Percentiles rank a stretch among this genome's conserved stretches.
Evolutionary conservation across 2,797 vertebrate genomes (phyloP).

Genomic region (Psittacula echo): DNA sequence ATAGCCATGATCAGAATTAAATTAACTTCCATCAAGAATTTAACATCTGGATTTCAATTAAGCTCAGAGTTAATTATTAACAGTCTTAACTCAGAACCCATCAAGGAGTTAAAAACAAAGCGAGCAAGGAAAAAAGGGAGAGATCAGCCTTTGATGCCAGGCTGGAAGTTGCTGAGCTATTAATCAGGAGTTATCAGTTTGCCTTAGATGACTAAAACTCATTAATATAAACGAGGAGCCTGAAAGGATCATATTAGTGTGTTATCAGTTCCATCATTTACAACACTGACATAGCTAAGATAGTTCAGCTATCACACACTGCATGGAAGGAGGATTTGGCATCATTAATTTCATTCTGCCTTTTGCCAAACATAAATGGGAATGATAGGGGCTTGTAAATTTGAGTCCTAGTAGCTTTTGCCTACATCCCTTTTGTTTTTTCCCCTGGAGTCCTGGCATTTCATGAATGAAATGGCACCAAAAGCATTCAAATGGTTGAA

Average conservation of each 20-base stretch:
- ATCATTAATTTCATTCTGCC: conserved; percentile 66
- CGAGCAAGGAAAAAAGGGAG: neutral
- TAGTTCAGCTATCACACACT: conserved; percentile 36
- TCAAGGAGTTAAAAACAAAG: conserved; percentile 36
- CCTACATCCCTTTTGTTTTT: neutral
- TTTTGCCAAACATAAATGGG: conserved; percentile 58
- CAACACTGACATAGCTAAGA: conserved; percentile 56
- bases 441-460: neutral
- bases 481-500: conserved; percentile 32
- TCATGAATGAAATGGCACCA: conserved; percentile 40
- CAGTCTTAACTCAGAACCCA: conserved; percentile 63
- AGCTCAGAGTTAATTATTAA: conserved; percentile 72
- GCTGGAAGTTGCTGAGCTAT: conserved; percentile 69
- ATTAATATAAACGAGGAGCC: conserved; percentile 78
- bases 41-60: conserved; percentile 76
- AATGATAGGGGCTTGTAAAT: conserved; percentile 27
- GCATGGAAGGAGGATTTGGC: conserved; percentile 49
- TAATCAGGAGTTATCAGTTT: conserved; percentile 77
- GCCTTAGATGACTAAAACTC: conserved; percentile 71
- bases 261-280: conserved; percentile 71
- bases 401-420: conserved; percentile 5
- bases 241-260: conserved; percentile 73
- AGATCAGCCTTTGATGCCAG: conserved; percentile 64
- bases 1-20: conserved; percentile 61
- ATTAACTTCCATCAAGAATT: conserved; percentile 45